Percentiles rank a stretch among this genome's conserved stretches.
phyloP scores from a whole-genome alignment of 2,113 vertebrate species.

The Neodontobutis hainanensis region DNA sequence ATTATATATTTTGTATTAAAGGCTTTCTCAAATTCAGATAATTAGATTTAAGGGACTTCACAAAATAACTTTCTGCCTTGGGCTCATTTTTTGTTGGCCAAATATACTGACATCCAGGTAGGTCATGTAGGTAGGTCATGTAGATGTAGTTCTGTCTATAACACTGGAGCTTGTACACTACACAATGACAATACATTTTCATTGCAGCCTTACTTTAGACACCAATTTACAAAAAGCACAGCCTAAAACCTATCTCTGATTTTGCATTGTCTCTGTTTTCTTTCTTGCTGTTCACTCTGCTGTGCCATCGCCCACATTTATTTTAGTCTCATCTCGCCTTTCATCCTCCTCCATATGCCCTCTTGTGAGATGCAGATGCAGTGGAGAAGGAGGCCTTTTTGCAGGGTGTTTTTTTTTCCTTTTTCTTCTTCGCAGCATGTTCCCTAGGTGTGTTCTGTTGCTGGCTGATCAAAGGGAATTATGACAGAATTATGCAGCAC shows the following conservation, averaged over 20 bases:
- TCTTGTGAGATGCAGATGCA: conserved; percentile 1
- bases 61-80: too few relatives aligned
- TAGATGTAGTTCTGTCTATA: too few relatives aligned
- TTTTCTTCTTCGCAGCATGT: conserved; percentile 4
- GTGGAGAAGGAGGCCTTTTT: background rate
- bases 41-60: too few relatives aligned
- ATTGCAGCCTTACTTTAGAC: background rate
- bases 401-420: background rate
- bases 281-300: background rate
- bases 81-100: background rate
- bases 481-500: conserved; percentile 15
- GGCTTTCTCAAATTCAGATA: too few relatives aligned
- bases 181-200: background rate
- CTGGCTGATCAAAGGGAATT: conserved; percentile 44
- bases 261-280: background rate
- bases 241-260: background rate
- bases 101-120: too few relatives aligned
- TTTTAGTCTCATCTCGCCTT: conserved; percentile 12
- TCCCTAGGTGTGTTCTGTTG: conserved; percentile 29
- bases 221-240: background rate
- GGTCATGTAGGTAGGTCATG: too few relatives aligned
- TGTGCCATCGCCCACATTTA: conserved; percentile 24
- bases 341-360: conserved; percentile 41
- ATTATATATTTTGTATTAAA: too few relatives aligned
- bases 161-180: too few relatives aligned